These are phyloP conservation scores for Cebidichthys violaceus DNA, from an alignment of 2,113 vertebrate genomes.

Conservation along the genomic window DNA sequence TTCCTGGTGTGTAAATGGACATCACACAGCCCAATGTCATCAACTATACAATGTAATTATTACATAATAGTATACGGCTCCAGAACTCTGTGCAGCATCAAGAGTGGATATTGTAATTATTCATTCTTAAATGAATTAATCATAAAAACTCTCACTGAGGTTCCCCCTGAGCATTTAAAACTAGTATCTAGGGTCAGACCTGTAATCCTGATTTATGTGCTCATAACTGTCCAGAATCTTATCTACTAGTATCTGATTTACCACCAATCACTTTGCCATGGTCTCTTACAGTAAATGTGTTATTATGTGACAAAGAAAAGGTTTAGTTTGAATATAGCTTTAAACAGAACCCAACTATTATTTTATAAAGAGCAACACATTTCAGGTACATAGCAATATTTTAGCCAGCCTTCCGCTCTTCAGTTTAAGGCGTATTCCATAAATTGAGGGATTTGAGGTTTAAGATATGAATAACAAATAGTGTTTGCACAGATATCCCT, in stretches of 20 bases:
- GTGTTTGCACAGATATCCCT: neutral
- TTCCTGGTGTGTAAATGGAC: neutral
- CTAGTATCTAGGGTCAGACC: neutral
- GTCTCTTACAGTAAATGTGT: neutral
- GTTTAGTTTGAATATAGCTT: neutral
- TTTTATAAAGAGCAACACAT: neutral
- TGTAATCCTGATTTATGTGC: neutral
- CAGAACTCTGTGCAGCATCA: neutral
- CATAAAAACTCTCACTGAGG: neutral
- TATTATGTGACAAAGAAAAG: neutral
- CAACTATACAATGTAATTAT: neutral
- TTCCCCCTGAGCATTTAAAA: neutral
- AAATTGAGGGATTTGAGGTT: neutral
- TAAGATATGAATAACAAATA: neutral
- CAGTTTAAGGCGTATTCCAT: neutral
- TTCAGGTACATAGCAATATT: neutral
- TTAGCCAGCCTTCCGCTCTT: neutral
- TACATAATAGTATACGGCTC: neutral
- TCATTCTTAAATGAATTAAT: slow-evolving; percentile 11
- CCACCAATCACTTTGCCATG: neutral
- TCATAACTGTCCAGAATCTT: neutral
- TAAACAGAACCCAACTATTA: neutral
- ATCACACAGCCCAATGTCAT: neutral
- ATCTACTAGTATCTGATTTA: neutral
- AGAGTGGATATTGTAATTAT: neutral